Percentiles rank a stretch among this genome's conserved stretches.
Conservation (phyloP, 1,140 invertebrate genomes). For the Hylyphantes graminicola region DNA sequence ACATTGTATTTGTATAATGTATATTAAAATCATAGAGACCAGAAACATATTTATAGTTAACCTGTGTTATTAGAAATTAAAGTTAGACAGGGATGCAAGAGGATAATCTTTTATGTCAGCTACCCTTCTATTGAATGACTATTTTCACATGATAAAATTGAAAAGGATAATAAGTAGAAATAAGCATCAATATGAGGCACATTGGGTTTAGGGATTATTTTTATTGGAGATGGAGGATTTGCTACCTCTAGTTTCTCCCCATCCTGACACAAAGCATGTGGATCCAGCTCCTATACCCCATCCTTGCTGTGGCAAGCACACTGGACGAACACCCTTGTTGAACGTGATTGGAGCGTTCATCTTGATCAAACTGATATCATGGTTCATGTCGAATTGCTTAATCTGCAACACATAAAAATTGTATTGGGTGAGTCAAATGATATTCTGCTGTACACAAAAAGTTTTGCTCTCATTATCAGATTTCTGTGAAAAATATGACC, state of each 20-base stretch:
- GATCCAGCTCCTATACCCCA: conserved; percentile 58
- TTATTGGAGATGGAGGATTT: background rate
- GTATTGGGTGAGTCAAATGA: background rate
- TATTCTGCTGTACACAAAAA: background rate
- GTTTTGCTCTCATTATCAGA: background rate
- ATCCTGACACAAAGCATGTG: conserved; percentile 55
- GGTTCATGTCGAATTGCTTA: background rate
- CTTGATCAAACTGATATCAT: conserved; percentile 76
- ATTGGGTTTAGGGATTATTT: background rate
- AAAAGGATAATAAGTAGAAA: too few species aligned
- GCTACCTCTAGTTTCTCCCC: conserved; percentile 61
- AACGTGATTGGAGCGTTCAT: conserved; percentile 71
- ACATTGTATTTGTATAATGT: too few species aligned
- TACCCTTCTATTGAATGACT: too few species aligned
- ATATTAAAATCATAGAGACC: too few species aligned
- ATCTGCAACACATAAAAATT: conserved; percentile 60
- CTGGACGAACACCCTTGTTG: conserved; percentile 69
- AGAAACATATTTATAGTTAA: too few species aligned
- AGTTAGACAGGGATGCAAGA: too few species aligned
- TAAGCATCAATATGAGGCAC: too few species aligned
- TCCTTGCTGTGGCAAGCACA: conserved; percentile 64
- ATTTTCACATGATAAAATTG: too few species aligned
- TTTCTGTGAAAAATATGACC: background rate
- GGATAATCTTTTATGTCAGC: too few species aligned
- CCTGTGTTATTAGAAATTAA: too few species aligned